These are phyloP conservation scores for Drosophila setifemur DNA, from an alignment of 1,140 invertebrate species.

Conservation along the genomic window DNA sequence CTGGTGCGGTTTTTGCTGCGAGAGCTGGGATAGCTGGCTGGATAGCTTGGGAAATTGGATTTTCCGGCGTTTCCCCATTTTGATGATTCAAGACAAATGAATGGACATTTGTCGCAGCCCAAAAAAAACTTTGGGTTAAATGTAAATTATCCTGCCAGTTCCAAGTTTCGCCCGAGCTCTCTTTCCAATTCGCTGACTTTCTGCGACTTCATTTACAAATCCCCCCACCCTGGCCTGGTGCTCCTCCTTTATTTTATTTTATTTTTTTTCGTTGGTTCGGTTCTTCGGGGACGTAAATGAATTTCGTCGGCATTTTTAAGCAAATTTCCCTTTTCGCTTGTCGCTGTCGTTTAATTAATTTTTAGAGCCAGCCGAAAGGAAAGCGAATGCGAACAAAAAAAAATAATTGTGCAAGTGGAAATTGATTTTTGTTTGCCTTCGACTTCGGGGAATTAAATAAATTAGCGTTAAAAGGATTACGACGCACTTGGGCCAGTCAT, in stretches of 20 bases:
- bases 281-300: constrained; percentile 47
- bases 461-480: constrained; percentile 67
- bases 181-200: not conserved
- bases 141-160: constrained; percentile 50
- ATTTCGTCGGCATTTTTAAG: constrained; percentile 59
- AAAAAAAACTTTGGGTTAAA: constrained; percentile 31
- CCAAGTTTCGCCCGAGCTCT: constrained; percentile 53
- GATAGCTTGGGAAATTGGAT: constrained; percentile 36
- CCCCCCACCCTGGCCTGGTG: not conserved
- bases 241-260: constrained; percentile 5
- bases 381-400: constrained; percentile 7
- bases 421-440: constrained; percentile 65
- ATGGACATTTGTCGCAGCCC: constrained; percentile 25
- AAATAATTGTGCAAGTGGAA: constrained; percentile 49
- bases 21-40: not conserved
- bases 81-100: constrained; percentile 54
- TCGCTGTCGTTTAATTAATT: constrained; percentile 69
- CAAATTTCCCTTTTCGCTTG: constrained; percentile 29
- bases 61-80: constrained; percentile 40
- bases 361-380: constrained; percentile 38
- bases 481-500: constrained; percentile 2
- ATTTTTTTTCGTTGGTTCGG: not conserved
- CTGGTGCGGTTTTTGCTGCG: not conserved
- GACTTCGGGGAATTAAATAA: constrained; percentile 59
- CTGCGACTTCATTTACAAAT: constrained; percentile 57